Evolutionary conservation across 2,888 invertebrate species (phyloP).

Genomic region (Pseudeuparius sepicola): DNA sequence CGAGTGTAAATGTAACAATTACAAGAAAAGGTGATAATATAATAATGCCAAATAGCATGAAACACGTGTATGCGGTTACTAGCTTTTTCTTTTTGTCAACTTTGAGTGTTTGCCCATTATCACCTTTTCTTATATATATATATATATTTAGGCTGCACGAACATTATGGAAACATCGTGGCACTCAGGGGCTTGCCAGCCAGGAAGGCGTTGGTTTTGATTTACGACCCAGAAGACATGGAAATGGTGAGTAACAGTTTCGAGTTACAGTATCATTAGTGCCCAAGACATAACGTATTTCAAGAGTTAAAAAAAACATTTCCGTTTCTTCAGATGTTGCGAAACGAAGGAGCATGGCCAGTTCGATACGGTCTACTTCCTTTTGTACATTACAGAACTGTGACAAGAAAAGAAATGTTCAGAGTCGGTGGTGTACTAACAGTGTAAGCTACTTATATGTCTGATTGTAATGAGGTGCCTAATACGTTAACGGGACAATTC

Average conservation of each 20-base stretch:
- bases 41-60: no score
- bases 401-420: constrained; percentile 37
- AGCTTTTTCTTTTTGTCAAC: no score
- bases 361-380: constrained; percentile 35
- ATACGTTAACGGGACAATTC: neutral
- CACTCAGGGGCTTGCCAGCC: constrained; percentile 36
- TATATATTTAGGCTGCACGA: no score
- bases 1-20: no score
- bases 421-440: constrained; percentile 23
- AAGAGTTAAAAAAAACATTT: no score
- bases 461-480: no score
- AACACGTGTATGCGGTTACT: no score
- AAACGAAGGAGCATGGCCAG: constrained; percentile 41
- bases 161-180: constrained; percentile 39
- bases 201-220: constrained; percentile 30
- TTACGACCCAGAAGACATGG: constrained; percentile 44
- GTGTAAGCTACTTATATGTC: constrained; percentile 32
- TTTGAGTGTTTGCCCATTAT: no score
- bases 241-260: constrained; percentile 27
- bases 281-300: no score
- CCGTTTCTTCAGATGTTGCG: constrained; percentile 33
- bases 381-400: constrained; percentile 36
- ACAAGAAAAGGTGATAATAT: no score
- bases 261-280: no score
- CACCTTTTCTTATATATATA: no score